phyloP scores from a whole-genome alignment of 2,888 invertebrate genomes.

The Gisinianus flammeolus region DNA sequence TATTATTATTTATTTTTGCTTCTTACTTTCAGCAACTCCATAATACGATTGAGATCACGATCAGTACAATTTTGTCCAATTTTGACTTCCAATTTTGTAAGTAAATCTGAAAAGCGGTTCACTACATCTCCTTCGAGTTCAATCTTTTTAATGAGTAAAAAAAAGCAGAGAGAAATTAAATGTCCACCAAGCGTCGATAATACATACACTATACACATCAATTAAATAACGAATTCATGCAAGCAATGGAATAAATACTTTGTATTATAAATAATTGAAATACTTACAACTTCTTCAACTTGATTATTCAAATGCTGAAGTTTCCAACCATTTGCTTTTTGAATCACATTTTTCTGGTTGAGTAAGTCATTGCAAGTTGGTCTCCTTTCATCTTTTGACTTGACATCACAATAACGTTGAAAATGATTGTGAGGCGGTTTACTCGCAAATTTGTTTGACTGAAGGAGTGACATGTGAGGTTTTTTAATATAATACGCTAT shows the following conservation, averaged over 20 bases:
- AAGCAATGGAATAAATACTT: not conserved
- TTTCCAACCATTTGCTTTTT: conserved; percentile 94
- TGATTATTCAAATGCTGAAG: conserved; percentile 88
- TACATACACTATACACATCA: too few species aligned
- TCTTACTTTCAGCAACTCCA: conserved; percentile 57
- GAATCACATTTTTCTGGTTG: conserved; percentile 82
- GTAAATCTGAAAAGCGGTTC: conserved; percentile 48
- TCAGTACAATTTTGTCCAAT: conserved; percentile 53
- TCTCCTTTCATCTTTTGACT: conserved; percentile 81
- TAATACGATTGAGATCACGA: conserved; percentile 59
- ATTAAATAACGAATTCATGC: too few species aligned
- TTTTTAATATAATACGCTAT: conserved; percentile 60
- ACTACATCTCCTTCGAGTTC: conserved; percentile 55
- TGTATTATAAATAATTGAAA: not conserved
- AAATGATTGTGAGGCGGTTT: conserved; percentile 79
- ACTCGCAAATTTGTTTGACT: conserved; percentile 73
- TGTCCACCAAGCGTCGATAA: too few species aligned
- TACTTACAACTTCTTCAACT: conserved; percentile 85
- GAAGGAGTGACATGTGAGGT: conserved; percentile 66
- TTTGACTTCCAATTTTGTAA: conserved; percentile 51
- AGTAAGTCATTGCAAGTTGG: conserved; percentile 87
- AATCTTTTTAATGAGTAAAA: too few species aligned
- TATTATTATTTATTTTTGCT: not conserved
- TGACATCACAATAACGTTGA: conserved; percentile 78
- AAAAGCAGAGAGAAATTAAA: too few species aligned